phyloP scores from a whole-genome alignment of 2,113 vertebrate genomes.

The Morphnarchus princeps region DNA sequence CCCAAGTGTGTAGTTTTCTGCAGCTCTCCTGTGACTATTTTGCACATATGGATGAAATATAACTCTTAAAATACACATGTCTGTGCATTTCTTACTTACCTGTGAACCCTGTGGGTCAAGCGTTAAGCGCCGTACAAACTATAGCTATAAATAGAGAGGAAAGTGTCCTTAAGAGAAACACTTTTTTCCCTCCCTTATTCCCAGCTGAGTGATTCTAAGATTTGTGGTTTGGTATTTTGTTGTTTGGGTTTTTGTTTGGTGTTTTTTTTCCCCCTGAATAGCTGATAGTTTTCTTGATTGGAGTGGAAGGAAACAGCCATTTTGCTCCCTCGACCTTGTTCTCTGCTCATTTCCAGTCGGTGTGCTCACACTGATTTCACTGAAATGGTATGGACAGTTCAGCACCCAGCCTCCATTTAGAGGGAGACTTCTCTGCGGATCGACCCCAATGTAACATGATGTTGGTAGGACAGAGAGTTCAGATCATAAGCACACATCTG shows the following conservation, averaged over 20 bases:
- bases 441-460: neutral
- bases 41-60: constrained; percentile 33
- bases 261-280: neutral
- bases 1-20: neutral
- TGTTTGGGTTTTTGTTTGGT: neutral
- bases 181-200: neutral
- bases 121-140: neutral
- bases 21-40: neutral
- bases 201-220: neutral
- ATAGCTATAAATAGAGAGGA: neutral
- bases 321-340: neutral
- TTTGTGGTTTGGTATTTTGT: neutral
- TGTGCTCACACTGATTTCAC: neutral
- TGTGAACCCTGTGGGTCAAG: neutral
- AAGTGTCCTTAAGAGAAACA: neutral
- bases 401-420: neutral
- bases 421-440: neutral
- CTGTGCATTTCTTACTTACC: constrained; percentile 13
- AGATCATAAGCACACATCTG: constrained; percentile 3
- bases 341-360: neutral
- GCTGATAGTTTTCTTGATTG: neutral
- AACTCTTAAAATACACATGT: neutral
- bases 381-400: neutral
- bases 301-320: neutral
- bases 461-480: neutral